phyloP scores from a whole-genome alignment of 2,797 vertebrate genomes.

The Gymnocypris eckloni region DNA sequence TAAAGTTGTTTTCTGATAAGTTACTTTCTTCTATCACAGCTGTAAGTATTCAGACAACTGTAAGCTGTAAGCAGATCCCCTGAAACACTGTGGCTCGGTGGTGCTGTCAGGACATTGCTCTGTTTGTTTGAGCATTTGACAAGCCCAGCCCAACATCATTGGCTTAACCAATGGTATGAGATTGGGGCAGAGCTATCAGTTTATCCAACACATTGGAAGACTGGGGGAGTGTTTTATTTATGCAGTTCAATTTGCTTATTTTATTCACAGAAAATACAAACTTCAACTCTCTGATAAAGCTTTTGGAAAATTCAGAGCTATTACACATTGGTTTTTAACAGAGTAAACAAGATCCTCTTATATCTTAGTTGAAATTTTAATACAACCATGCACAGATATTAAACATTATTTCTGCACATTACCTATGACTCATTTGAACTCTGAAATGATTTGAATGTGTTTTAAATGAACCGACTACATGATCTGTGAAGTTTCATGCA shows the following conservation, averaged over 20 bases:
- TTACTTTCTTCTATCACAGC: neutral
- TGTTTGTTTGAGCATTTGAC: conserved; percentile 7
- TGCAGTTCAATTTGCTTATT: neutral
- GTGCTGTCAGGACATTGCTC: neutral
- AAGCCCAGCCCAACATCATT: neutral
- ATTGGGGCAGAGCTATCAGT: neutral
- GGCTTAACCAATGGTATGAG: neutral
- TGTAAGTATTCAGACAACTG: neutral
- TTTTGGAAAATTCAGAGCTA: neutral
- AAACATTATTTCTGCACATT: neutral
- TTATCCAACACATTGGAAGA: neutral
- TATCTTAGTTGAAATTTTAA: neutral
- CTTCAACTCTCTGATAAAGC: neutral
- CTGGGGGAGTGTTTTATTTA: neutral
- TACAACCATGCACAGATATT: neutral
- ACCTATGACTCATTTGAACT: neutral
- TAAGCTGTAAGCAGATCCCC: neutral
- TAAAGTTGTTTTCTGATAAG: neutral
- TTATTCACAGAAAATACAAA: neutral
- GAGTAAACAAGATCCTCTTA: neutral
- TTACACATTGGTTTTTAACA: neutral
- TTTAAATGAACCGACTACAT: neutral
- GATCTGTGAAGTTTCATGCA: neutral
- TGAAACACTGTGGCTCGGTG: neutral
- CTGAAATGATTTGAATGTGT: neutral